These are phyloP conservation scores for Hipparchia semele DNA, from an alignment of 2,888 invertebrate species.

Conservation along the genomic window DNA sequence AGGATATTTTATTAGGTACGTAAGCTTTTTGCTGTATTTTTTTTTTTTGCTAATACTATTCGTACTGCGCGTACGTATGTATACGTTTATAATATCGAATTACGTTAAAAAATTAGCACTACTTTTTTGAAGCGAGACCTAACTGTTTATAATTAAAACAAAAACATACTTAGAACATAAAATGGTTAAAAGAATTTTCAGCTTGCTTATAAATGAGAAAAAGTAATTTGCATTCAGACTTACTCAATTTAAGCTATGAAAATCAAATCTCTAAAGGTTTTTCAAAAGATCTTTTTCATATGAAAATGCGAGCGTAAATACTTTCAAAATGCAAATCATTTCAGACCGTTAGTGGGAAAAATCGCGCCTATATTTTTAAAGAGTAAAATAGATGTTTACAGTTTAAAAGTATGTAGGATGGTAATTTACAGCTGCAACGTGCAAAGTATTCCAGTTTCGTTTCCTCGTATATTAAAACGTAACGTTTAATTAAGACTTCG, in stretches of 20 bases:
- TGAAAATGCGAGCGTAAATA: not conserved
- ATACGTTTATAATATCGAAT: no score
- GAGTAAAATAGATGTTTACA: constrained; percentile 7
- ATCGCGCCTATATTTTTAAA: not conserved
- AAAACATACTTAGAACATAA: no score
- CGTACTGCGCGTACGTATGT: not conserved
- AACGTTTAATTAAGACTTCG: not conserved
- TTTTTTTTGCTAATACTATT: not conserved
- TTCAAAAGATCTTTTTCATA: not conserved
- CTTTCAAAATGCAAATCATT: not conserved
- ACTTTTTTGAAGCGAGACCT: no score
- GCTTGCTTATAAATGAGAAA: not conserved
- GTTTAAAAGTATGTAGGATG: constrained; percentile 7
- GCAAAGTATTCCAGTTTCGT: constrained; percentile 6
- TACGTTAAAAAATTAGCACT: no score
- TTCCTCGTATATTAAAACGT: not conserved
- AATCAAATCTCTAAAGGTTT: not conserved
- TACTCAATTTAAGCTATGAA: not conserved
- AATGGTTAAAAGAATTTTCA: no score
- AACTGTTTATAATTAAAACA: no score
- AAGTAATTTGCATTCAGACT: no score
- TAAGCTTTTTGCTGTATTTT: constrained; percentile 6
- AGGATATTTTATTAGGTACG: constrained; percentile 31
- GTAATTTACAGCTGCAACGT: not conserved
- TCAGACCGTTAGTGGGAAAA: not conserved